Evolutionary conservation across 2,888 invertebrate genomes (phyloP).

Genomic region (Sympetrum striolatum): DNA sequence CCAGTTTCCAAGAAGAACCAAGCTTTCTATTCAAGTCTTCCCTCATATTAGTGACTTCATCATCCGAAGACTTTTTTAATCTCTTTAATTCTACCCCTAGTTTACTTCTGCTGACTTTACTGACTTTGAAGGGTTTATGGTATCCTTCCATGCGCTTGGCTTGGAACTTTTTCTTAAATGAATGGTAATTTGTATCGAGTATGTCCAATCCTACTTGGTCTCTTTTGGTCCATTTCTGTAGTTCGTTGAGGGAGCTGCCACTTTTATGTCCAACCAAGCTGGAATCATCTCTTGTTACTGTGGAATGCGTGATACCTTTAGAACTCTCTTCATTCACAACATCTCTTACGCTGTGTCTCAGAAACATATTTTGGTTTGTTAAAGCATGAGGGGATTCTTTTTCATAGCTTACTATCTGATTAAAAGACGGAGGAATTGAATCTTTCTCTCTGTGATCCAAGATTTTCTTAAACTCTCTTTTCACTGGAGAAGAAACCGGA

Average conservation of each 20-base stretch:
- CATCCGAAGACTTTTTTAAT: neutral
- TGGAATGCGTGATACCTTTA: neutral
- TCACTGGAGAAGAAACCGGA: neutral
- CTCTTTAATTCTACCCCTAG: neutral
- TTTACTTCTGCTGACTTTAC: neutral
- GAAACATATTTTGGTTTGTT: neutral
- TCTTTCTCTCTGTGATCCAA: neutral
- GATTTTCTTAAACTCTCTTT: neutral
- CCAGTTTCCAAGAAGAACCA: neutral
- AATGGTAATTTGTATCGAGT: neutral
- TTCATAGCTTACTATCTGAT: neutral
- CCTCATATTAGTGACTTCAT: neutral
- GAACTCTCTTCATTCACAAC: neutral
- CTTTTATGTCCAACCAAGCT: neutral
- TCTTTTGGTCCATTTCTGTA: neutral
- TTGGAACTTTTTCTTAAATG: neutral
- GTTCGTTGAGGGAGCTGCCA: neutral
- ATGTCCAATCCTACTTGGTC: neutral
- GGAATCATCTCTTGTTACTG: neutral
- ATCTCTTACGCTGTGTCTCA: neutral
- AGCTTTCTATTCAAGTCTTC: conserved; percentile 2
- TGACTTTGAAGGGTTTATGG: neutral
- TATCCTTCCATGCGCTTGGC: conserved; percentile 13
- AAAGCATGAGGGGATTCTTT: neutral
- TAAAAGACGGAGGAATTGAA: neutral